phyloP scores from a whole-genome alignment of 1,140 invertebrate species.

The Pseudomyrmex pallidus region DNA sequence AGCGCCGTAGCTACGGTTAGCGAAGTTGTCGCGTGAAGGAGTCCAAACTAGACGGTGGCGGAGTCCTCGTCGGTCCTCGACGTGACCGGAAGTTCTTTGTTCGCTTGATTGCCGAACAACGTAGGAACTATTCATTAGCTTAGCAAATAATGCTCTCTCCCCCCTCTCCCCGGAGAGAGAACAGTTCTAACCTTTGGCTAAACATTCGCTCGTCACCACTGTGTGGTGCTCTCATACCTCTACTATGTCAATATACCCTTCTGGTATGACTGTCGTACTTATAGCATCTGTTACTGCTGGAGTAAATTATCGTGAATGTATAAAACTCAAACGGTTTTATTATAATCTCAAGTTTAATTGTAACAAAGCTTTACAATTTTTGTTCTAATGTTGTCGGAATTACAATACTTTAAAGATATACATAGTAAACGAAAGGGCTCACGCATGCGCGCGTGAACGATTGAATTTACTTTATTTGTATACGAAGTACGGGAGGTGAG shows the following conservation, averaged over 20 bases:
- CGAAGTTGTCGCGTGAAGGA: conserved; percentile 66
- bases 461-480: conserved; percentile 12
- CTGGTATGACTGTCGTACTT: background rate
- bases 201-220: conserved; percentile 4
- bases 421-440: background rate
- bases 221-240: background rate
- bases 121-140: conserved; percentile 81
- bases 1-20: conserved; percentile 50
- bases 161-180: background rate
- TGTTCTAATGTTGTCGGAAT: conserved; percentile 11
- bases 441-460: background rate
- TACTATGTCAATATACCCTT: background rate
- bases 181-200: conserved; percentile 21
- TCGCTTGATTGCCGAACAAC: conserved; percentile 80
- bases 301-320: background rate
- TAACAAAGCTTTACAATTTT: background rate
- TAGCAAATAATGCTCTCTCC: conserved; percentile 74
- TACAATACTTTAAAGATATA: background rate
- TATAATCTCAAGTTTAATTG: background rate
- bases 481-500: background rate
- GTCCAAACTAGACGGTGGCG: conserved; percentile 53
- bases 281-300: background rate
- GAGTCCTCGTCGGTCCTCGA: conserved; percentile 67
- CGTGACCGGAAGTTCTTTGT: conserved; percentile 81
- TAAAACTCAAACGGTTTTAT: background rate